Base-by-base conservation (phyloP, 2,113 vertebrate species). In the Pachypanchax playfairii region DNA sequence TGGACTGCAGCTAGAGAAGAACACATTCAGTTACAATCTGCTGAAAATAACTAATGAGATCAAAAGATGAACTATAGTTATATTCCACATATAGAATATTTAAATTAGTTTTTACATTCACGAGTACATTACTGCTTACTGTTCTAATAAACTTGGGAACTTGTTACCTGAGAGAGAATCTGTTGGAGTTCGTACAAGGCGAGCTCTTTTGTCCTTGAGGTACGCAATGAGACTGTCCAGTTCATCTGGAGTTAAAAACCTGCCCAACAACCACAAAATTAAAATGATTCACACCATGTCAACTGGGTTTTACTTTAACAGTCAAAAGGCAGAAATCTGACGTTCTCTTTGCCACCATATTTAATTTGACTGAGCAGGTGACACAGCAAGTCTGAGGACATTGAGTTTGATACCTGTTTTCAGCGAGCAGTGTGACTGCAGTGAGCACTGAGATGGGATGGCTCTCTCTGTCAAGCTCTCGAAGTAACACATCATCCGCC, bases 241-340 rank as follows among this genome's bases (percentile, higher is more conserved):
- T 81, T 99, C 97, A 14, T 98, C 96, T 0, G 94, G 90, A 4
- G 94, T 96, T 20, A 98, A 83, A 74, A 95, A 98, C 80, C 96
- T 94, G 58, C 25, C 2, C 17, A 0, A 44, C 12, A 55, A 63
- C 31, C 4, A 28, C 4, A 7, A 21, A 9, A 7, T 31, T 25
- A 47, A 10, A 47, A 0, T 26, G n/a, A 4, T 15, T 38, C 17
- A 38, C 31, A 9, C 31, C 31, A 2, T 10, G 31, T 38, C 13
- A 2, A 17, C 4, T 17, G 36, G 10, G 4, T 29, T 31, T 9
- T 6, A 33, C 31, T 33, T 10, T 10, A 33, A 33, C 31, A 33
- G 31, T 33, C 31, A 6, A 10, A 33, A 6, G 31, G 5, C 31
- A 6, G 7, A 6, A 33, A 2, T 33, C 31, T n/a, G n/a, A n/a